Base-by-base conservation (phyloP, 1,140 invertebrate genomes). In the Trachelipus rathkii region DNA sequence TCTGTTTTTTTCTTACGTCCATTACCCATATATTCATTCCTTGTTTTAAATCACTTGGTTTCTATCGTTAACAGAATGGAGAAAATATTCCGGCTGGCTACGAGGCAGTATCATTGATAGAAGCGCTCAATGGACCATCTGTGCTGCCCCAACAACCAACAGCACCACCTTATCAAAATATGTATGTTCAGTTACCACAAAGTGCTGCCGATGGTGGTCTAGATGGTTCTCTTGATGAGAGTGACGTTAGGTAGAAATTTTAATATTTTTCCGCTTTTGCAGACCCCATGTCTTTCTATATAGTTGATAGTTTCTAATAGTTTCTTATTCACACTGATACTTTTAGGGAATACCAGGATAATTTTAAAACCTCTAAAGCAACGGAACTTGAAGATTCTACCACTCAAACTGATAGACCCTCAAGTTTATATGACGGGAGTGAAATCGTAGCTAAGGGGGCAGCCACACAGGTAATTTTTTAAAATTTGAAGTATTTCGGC, bases 71-170 rank as follows among this genome's bases (percentile, higher is more conserved):
- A 19, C 75, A 71, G 68, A 71, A 76, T 43, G 46, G 68, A 10
- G 44, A 95, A 84, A 93, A 94, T 84, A 92, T 97, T 82, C 95
- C 96, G 44, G 88, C 91, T 0, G 96, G 97, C 0, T 98, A 97
- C 84, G 95, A 98, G 86, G 91, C 94, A 21, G 92, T 99, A 67
- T 95, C 96, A 0, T 87, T 99, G n/a, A 93, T 98, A 75, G 97
- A 99, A 87, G 97, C 97, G 8, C 87, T 99, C n/a, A 99, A 99
- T 88, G 97, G 97, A 0, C 95, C 95, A 3, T 89, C 89, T 80
- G 87, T 88, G 23, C 86, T 89, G 2, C 87, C 90, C 78, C 85
- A 85, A 50, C 85, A 87, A 15, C 85, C 89, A 19, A 85, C 89
- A 23, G 87, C 87, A 8, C 86, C 86, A 72, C 76, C 82, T 7